phyloP scores from a whole-genome alignment of 2,113 vertebrate genomes.

The Halcyon malimbica region DNA sequence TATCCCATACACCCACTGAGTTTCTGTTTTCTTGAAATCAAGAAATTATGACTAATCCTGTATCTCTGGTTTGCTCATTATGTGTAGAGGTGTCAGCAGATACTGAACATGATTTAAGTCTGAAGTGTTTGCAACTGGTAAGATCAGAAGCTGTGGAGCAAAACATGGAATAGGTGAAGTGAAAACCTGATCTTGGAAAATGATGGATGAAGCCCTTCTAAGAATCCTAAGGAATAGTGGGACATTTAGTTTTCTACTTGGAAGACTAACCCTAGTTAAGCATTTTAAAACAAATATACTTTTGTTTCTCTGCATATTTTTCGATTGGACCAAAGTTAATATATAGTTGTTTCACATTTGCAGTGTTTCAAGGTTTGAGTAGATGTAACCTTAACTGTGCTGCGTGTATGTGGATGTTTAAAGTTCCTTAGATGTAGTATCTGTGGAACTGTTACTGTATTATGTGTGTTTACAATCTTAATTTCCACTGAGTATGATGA shows the following conservation, averaged over 20 bases:
- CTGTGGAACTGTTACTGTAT: neutral
- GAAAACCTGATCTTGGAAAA: neutral
- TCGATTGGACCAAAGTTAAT: neutral
- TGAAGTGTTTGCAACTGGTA: neutral
- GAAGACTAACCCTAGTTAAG: neutral
- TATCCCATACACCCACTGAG: fast-evolving
- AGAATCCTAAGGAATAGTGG: neutral
- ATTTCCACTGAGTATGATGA: neutral
- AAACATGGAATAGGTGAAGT: neutral
- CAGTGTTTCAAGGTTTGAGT: neutral
- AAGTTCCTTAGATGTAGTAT: neutral
- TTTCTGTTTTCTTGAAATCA: neutral
- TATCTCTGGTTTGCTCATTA: neutral
- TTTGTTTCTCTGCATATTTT: neutral
- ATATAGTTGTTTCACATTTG: neutral
- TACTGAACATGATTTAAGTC: neutral
- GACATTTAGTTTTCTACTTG: neutral
- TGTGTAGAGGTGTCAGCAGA: neutral
- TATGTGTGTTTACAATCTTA: neutral
- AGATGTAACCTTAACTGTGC: neutral
- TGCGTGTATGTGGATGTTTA: neutral
- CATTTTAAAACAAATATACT: neutral
- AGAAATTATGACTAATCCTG: neutral
- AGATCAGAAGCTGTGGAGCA: neutral
- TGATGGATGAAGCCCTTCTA: neutral